Base-by-base conservation (phyloP, 2,797 vertebrate species). In the Artibeus lituratus region DNA sequence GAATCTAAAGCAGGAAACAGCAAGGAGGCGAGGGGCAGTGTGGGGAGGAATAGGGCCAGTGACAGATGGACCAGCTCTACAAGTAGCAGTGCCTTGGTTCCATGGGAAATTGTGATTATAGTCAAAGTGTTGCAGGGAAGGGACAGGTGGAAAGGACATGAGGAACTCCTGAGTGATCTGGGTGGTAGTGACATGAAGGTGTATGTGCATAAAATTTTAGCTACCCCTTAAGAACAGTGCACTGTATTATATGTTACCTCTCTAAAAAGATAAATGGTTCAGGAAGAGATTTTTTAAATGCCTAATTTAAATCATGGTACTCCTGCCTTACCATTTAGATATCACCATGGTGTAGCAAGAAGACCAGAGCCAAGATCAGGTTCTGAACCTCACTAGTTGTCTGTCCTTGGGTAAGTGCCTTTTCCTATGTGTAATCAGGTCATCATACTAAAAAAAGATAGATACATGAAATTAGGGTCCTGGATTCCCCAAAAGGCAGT, bases 41-140 rank as follows among this genome's bases (percentile, higher is more conserved):
- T n/a, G 8, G 78, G 16, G 18, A 72, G 24, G 29, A 87, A 87
- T 29, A 51, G 35, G 22, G n/a, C 91, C 81, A 92, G 44, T 69
- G 51, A 86, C 87, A 92, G 53, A 92, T 22, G 90, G 84, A 70
- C 57, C 10, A 87, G 49, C 65, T 94, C 67, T 87, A 42, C 15
- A 51, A 84, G 57, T 4, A 59, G 15, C 65, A 92, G 29, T 14
- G 53, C 29, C 42, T 49, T 3, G 7, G 62, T 77, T 62, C 53
- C 49, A 65, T 9, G 1, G 44, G 51, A 78, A 93, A 87, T 3
- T 88, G 65, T 62, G n/a, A 95, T 44, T 76, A 59, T 4, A 2
- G 9, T 39, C n/a, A 8, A 5, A 26, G 14, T 18, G 14, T 5
- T 32, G 0, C 6, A 4, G 3, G 24, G 29, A 9, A 12, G 22